Conservation (phyloP, 1,140 invertebrate species). For the Sycobia sp. region DNA sequence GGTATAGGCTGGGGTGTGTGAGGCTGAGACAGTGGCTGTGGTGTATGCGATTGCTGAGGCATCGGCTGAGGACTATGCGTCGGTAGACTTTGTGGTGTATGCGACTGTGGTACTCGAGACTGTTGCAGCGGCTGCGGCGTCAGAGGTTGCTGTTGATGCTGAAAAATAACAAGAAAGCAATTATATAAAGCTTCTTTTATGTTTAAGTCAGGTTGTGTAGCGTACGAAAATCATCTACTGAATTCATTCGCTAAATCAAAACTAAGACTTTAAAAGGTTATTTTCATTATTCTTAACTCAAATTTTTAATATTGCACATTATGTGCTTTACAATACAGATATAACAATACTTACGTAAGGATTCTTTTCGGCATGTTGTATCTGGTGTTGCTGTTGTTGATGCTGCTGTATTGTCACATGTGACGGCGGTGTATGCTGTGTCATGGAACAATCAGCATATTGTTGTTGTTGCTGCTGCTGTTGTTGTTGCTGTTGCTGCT, state of each 20-base stretch:
- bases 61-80: conserved; percentile 56
- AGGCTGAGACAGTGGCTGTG: conserved; percentile 61
- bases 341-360: conserved; percentile 25
- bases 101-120: conserved; percentile 54
- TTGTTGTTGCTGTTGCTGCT: conserved; percentile 16
- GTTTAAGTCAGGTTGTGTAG: too few species aligned
- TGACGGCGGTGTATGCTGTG: conserved; percentile 48
- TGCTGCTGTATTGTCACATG: conserved; percentile 51
- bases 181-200: too few species aligned
- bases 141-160: conserved; percentile 52
- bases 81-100: conserved; percentile 52
- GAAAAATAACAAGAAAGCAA: too few species aligned
- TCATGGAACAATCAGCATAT: conserved; percentile 53
- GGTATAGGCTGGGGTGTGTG: conserved; percentile 56
- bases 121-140: conserved; percentile 54
- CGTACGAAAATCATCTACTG: too few species aligned
- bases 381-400: conserved; percentile 27
- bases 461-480: conserved; percentile 43
- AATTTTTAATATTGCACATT: too few species aligned
- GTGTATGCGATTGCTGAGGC: conserved; percentile 59
- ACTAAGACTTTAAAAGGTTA: too few species aligned
- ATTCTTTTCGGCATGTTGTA: conserved; percentile 33
- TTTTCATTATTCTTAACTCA: too few species aligned
- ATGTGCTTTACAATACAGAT: too few species aligned
- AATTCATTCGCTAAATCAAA: too few species aligned